phyloP scores from a whole-genome alignment of 1,140 invertebrate species.

The Monochamus saltuarius region DNA sequence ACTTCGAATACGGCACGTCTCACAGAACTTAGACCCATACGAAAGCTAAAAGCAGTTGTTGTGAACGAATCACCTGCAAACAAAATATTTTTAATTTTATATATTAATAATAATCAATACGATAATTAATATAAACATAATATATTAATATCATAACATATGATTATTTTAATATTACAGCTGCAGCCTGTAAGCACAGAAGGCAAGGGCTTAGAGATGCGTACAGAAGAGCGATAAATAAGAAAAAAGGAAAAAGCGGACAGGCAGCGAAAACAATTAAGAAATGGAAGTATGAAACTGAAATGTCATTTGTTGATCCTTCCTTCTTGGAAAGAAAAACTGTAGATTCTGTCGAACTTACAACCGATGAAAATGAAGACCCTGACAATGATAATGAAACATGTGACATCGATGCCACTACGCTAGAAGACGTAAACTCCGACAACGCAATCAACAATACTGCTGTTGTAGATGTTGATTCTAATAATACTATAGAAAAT shows the following conservation, averaged over 20 bases:
- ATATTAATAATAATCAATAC: constrained; percentile 9
- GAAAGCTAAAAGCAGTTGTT: constrained; percentile 16
- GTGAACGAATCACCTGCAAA: constrained; percentile 24
- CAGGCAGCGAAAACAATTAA: constrained; percentile 18
- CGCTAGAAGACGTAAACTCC: no score
- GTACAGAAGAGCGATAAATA: constrained; percentile 20
- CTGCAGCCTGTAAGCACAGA: constrained; percentile 19
- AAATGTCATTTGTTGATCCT: constrained; percentile 20
- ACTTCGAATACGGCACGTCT: constrained; percentile 17
- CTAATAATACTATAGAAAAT: no score
- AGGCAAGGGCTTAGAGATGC: constrained; percentile 21
- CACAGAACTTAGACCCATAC: constrained; percentile 17
- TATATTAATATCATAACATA: background rate
- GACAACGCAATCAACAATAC: no score
- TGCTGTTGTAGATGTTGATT: no score
- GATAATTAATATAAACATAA: constrained; percentile 8
- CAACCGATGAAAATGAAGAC: no score
- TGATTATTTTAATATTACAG: constrained; percentile 14
- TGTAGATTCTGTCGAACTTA: no score
- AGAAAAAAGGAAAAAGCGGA: constrained; percentile 23
- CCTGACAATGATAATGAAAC: no score
- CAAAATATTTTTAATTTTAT: no score
- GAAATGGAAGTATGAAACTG: constrained; percentile 25
- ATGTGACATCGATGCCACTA: no score
- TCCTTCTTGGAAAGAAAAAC: constrained; percentile 10